Percentiles rank a stretch among this genome's conserved stretches.
phyloP scores from a whole-genome alignment of 2,888 invertebrate species.

The Cephus pygmeus region DNA sequence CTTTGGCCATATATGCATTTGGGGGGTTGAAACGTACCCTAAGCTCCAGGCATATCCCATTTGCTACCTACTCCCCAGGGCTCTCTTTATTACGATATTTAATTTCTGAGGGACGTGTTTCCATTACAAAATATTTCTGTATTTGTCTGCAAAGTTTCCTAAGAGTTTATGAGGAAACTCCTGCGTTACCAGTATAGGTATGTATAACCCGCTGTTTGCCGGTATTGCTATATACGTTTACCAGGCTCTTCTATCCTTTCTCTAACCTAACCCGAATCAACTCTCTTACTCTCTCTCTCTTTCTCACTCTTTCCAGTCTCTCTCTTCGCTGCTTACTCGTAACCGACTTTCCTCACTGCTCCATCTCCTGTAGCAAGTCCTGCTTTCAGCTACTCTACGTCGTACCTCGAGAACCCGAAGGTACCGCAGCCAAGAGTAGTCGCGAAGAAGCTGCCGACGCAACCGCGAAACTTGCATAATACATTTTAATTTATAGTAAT shows the following conservation, averaged over 20 bases:
- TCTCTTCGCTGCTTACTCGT: too few relatives aligned
- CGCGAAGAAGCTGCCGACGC: slow-evolving; percentile 41
- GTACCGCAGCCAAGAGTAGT: slow-evolving; percentile 12
- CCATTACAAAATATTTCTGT: slow-evolving; percentile 61
- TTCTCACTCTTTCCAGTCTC: too few relatives aligned
- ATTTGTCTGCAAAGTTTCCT: slow-evolving; percentile 60
- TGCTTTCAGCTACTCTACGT: too few relatives aligned
- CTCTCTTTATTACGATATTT: slow-evolving; percentile 55
- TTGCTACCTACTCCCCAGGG: slow-evolving; percentile 12
- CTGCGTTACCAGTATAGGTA: slow-evolving; percentile 34
- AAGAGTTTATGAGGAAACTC: slow-evolving; percentile 61
- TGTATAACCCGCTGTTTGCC: not conserved
- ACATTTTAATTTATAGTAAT: slow-evolving; percentile 50
- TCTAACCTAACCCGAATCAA: too few relatives aligned
- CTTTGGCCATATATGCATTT: too few relatives aligned
- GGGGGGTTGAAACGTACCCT: too few relatives aligned
- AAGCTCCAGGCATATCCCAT: too few relatives aligned
- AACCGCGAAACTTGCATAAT: slow-evolving; percentile 48
- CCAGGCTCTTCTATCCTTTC: slow-evolving; percentile 12
- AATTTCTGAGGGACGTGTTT: slow-evolving; percentile 60
- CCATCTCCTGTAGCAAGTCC: too few relatives aligned
- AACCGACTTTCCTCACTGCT: too few relatives aligned
- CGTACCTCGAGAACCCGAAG: not conserved
- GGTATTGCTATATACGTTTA: slow-evolving; percentile 31
- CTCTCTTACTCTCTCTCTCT: too few relatives aligned